These are phyloP conservation scores for Deilephila elpenor DNA, from an alignment of 2,888 invertebrate genomes.

Conservation along the genomic window DNA sequence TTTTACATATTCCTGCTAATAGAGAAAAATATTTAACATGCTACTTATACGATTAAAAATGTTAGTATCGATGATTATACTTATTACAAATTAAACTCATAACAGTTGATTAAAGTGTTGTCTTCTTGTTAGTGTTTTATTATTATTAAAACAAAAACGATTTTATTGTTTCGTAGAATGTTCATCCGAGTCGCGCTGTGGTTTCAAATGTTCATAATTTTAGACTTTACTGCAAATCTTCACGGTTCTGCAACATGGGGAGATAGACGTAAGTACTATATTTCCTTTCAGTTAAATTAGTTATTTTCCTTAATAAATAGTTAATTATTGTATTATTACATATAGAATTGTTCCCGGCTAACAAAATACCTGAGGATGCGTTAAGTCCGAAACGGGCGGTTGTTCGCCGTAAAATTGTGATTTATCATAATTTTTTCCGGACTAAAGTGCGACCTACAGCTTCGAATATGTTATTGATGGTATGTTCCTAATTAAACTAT, in stretches of 20 bases:
- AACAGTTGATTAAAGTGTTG: not conserved
- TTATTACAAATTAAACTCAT: not conserved
- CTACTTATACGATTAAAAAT: too few species aligned
- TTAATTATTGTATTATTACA: slow-evolving; percentile 36
- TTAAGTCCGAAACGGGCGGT: slow-evolving; percentile 84
- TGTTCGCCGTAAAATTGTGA: slow-evolving; percentile 89
- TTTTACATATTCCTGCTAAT: too few species aligned
- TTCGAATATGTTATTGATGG: slow-evolving; percentile 93
- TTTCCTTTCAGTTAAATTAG: not conserved
- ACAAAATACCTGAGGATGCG: slow-evolving; percentile 72
- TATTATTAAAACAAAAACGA: not conserved
- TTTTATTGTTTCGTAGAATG: slow-evolving; percentile 55
- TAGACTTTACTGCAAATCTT: slow-evolving; percentile 52
- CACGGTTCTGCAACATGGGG: slow-evolving; percentile 58
- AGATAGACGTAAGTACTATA: slow-evolving; percentile 63
- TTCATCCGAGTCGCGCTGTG: slow-evolving; percentile 48
- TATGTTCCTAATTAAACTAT: slow-evolving; percentile 58
- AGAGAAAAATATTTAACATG: too few species aligned
- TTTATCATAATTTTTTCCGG: slow-evolving; percentile 91
- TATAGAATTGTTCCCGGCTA: slow-evolving; percentile 70
- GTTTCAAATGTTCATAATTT: slow-evolving; percentile 55
- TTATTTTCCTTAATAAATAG: not conserved
- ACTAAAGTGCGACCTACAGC: slow-evolving; percentile 89
- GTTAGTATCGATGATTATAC: too few species aligned
- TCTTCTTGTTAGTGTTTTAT: too few species aligned